phyloP scores from a whole-genome alignment of 2,113 vertebrate species.

The Daubentonia madagascariensis region DNA sequence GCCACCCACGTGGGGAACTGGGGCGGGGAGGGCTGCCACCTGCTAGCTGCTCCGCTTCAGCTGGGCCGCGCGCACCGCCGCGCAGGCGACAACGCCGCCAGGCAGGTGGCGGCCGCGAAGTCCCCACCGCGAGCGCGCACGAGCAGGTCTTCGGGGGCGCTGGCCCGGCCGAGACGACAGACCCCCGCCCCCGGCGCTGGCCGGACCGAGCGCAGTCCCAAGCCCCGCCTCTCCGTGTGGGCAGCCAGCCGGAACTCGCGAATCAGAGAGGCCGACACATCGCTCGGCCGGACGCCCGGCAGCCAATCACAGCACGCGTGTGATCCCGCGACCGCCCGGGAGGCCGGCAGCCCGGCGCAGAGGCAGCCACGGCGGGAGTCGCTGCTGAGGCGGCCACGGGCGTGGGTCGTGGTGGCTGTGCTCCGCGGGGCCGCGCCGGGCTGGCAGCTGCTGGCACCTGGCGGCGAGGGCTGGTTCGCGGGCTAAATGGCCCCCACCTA shows the following conservation, averaged over 20 bases:
- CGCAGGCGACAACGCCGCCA: rapidly evolving
- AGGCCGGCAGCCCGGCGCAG: conserved; percentile 49
- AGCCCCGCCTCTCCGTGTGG: neutral
- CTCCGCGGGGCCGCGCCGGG: neutral
- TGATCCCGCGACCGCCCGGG: conserved; percentile 72
- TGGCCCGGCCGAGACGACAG: neutral
- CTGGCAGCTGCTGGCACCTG: neutral
- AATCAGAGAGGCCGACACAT: conserved; percentile 78
- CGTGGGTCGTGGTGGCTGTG: neutral
- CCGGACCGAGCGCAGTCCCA: rapidly evolving
- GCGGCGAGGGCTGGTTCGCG: neutral
- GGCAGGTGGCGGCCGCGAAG: neutral
- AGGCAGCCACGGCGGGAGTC: conserved; percentile 23
- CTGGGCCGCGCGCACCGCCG: neutral
- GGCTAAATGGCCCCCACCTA: conserved; percentile 4
- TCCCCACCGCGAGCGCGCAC: neutral
- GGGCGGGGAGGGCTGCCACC: too few relatives aligned
- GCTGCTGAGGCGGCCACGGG: conserved; percentile 50
- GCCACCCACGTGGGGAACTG: neutral
- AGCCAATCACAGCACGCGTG: conserved; percentile 77
- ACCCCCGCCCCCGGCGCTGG: neutral
- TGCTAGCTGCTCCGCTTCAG: rapidly evolving
- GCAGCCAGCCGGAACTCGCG: neutral
- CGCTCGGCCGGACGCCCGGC: neutral
- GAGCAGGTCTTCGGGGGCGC: too few relatives aligned